Percentiles rank a stretch among this genome's conserved stretches.
phyloP scores from a whole-genome alignment of 2,888 invertebrate species.

The Megalurothrips usitatus region DNA sequence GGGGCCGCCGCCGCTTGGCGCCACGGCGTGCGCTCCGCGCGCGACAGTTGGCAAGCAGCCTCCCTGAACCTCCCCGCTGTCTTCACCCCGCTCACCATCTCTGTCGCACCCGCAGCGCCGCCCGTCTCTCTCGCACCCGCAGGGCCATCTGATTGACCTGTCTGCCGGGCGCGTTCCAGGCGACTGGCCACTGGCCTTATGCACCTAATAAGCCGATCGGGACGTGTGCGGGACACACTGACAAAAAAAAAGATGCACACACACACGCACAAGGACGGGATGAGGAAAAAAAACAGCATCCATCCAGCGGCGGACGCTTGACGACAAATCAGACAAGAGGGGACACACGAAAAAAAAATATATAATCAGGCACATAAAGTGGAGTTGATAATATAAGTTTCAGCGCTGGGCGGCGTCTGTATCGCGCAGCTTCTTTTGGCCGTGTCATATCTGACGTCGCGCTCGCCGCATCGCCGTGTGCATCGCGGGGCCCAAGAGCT shows the following conservation, averaged over 20 bases:
- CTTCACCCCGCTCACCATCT: too few species aligned
- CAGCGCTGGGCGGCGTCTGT: too few species aligned
- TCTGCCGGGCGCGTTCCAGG: neutral
- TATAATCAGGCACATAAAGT: neutral
- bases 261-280: neutral
- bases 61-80: too few species aligned
- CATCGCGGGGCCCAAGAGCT: neutral
- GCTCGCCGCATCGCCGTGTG: neutral
- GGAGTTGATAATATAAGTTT: too few species aligned
- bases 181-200: constrained; percentile 18
- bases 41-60: constrained; percentile 9
- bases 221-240: neutral
- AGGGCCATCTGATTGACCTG: neutral
- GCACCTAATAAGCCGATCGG: neutral
- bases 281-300: neutral
- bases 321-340: neutral
- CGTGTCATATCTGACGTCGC: neutral
- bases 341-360: neutral
- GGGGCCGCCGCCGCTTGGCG: neutral
- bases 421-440: too few species aligned
- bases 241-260: neutral
- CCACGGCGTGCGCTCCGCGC: neutral
- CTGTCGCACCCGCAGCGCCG: neutral
- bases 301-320: neutral
- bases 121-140: neutral